Percentiles rank a stretch among this genome's conserved stretches.
phyloP scores from a whole-genome alignment of 2,888 invertebrate genomes.

The Sesamia inferens region DNA sequence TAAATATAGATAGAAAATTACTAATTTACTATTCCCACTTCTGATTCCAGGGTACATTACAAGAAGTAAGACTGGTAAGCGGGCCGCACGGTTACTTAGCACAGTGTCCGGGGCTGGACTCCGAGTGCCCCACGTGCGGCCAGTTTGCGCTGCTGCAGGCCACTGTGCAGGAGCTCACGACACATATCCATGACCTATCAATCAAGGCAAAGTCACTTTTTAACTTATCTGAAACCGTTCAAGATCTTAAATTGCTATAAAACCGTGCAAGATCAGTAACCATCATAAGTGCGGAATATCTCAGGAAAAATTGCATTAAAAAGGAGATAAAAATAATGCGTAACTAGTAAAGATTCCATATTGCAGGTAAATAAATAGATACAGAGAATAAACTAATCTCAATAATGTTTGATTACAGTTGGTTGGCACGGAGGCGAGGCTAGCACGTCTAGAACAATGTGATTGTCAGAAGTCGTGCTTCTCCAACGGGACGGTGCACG shows the following conservation, averaged over 20 bases:
- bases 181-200: slow-evolving; percentile 95
- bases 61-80: slow-evolving; percentile 96
- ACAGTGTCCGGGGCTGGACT: slow-evolving; percentile 96
- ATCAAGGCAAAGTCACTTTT: slow-evolving; percentile 91
- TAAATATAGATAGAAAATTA: not conserved
- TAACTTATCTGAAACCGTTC: not conserved
- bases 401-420: slow-evolving; percentile 89
- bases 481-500: slow-evolving; percentile 94
- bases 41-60: slow-evolving; percentile 94
- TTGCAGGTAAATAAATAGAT: not conserved
- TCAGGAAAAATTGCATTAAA: not conserved
- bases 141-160: slow-evolving; percentile 96
- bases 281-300: not conserved
- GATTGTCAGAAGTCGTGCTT: slow-evolving; percentile 97
- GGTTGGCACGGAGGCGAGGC: slow-evolving; percentile 94
- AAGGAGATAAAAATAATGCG: not conserved
- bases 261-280: not conserved
- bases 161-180: slow-evolving; percentile 94
- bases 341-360: not conserved
- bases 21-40: not conserved
- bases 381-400: not conserved
- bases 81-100: slow-evolving; percentile 96
- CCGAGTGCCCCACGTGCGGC: slow-evolving; percentile 97
- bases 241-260: not conserved
- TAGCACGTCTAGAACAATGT: slow-evolving; percentile 95